These are phyloP conservation scores for Dunckerocampus dactyliophorus DNA, from an alignment of 2,113 vertebrate genomes.

Conservation along the genomic window DNA sequence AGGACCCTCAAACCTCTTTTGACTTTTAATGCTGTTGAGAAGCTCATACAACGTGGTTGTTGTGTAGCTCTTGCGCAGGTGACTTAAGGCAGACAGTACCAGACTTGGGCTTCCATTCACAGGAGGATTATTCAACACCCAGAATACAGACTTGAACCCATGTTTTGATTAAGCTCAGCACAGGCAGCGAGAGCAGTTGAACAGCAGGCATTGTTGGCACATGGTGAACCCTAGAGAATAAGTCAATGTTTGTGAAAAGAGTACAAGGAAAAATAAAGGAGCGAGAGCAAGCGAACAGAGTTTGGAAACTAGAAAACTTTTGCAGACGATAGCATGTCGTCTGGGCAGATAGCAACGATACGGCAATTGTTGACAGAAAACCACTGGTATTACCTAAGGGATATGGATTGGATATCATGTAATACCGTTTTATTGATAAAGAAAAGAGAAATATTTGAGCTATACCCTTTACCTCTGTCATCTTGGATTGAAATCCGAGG, in stretches of 20 bases:
- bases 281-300: neutral
- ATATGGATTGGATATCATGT: no score
- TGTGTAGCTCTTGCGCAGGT: slow-evolving; percentile 22
- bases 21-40: slow-evolving; percentile 10
- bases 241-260: slow-evolving; percentile 12
- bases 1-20: slow-evolving; percentile 29
- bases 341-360: no score
- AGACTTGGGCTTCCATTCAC: slow-evolving; percentile 46
- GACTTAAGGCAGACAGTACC: slow-evolving; percentile 37
- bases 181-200: slow-evolving; percentile 21
- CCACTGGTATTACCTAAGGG: no score
- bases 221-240: slow-evolving; percentile 24
- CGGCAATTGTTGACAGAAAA: no score
- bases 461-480: no score
- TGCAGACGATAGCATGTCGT: no score
- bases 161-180: slow-evolving; percentile 42
- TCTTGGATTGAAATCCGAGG: no score
- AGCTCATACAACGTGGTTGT: slow-evolving; percentile 1
- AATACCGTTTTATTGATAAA: no score
- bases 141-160: slow-evolving; percentile 34
- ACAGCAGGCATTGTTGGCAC: slow-evolving; percentile 16
- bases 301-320: neutral
- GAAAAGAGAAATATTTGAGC: no score
- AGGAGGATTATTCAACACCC: slow-evolving; percentile 47
- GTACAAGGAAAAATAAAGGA: neutral